Evolutionary conservation across 2,888 invertebrate species (phyloP).

Genomic region (Tachina fera): DNA sequence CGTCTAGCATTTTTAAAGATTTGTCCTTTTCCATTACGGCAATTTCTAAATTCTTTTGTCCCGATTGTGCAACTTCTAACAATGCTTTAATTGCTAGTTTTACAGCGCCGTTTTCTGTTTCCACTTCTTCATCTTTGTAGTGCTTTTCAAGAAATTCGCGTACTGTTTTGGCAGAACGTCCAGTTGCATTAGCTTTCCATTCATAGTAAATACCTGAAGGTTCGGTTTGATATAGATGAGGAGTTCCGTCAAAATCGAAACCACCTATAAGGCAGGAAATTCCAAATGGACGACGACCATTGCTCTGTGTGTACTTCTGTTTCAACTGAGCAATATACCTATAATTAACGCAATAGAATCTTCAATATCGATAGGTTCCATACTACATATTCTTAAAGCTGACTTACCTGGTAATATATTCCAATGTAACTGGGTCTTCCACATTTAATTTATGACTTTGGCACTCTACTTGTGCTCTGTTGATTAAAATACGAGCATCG

Average conservation of each 20-base stretch:
- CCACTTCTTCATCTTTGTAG: constrained; percentile 94
- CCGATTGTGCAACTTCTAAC: constrained; percentile 98
- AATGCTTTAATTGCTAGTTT: constrained; percentile 98
- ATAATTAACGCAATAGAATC: neutral
- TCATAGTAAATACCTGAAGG: constrained; percentile 99
- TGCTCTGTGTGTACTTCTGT: constrained; percentile 99
- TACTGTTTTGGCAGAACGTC: constrained; percentile 98
- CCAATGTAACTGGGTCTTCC: constrained; percentile 99
- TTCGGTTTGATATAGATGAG: constrained; percentile 99
- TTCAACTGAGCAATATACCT: constrained; percentile 91
- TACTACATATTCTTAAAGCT: neutral
- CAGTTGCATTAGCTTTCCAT: constrained; percentile 99
- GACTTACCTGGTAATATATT: constrained; percentile 91
- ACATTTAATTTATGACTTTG: constrained; percentile 99
- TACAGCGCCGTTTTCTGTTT: constrained; percentile 91
- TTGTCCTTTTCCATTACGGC: constrained; percentile 93
- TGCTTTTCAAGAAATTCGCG: constrained; percentile 99
- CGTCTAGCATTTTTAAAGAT: constrained; percentile 94
- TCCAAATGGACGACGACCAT: constrained; percentile 98
- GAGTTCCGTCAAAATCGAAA: constrained; percentile 97
- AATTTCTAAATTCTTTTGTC: constrained; percentile 99
- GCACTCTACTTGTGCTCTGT: constrained; percentile 98
- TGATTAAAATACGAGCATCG: constrained; percentile 98
- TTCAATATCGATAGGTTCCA: neutral
- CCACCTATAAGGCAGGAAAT: constrained; percentile 99